Evolutionary conservation across 2,797 vertebrate species (phyloP).

Genomic region (Hirundo rustica): DNA sequence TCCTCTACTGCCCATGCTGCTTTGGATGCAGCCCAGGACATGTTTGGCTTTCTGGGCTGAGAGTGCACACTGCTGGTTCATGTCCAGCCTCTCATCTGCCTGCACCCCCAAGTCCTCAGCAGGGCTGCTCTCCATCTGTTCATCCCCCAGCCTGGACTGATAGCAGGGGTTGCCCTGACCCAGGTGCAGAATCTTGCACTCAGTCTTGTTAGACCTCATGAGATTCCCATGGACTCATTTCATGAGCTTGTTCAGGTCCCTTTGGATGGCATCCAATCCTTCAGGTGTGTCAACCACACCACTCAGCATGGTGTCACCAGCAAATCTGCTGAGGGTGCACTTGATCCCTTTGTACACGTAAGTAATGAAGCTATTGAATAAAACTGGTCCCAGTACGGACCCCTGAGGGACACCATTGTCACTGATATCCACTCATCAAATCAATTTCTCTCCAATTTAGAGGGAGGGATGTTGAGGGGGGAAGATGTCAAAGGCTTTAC

Average conservation of each 20-base stretch:
- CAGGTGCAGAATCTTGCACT: neutral
- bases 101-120: neutral
- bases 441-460: neutral
- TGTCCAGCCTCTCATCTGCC: neutral
- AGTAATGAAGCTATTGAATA: neutral
- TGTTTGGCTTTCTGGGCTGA: neutral
- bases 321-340: neutral
- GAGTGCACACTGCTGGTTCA: neutral
- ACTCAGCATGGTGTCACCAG: neutral
- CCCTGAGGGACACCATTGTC: neutral
- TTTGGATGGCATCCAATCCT: neutral
- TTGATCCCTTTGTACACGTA: fast-evolving
- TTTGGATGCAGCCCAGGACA: neutral
- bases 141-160: fast-evolving
- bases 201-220: neutral
- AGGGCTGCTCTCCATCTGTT: neutral
- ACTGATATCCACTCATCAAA: neutral
- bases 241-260: fast-evolving
- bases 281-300: neutral
- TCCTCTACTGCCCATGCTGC: neutral
- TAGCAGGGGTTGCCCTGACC: neutral
- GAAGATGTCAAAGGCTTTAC: neutral
- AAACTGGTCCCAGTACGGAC: neutral
- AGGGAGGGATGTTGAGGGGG: fast-evolving
- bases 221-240: neutral